Evolutionary conservation across 2,797 vertebrate species (phyloP), one percentile per base, ranked within the genome.

Genomic region (Cuniculus paca): DNA sequence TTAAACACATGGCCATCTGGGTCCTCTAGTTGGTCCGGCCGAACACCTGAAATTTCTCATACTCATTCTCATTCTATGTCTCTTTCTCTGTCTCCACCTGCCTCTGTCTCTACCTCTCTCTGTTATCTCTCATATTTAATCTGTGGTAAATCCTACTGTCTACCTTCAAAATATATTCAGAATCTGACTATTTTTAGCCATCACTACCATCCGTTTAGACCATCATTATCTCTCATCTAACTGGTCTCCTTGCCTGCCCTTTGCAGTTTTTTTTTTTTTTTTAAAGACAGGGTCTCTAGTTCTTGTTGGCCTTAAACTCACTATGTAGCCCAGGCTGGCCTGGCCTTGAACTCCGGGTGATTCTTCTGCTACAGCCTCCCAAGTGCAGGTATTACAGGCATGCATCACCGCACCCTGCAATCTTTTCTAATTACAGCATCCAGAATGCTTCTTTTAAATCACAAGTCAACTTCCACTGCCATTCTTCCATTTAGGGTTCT

Each of bases 371-470:
- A 20, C 17, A 54, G 17, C 54, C 50, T 54, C 54, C 54, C 19
- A 20, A 5, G 19, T 54, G 54, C 54, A 54, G 54, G 54, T 20
- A 54, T 54, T 54, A 54, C 54, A 54, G 54, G 54, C 19, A 20
- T 54, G 54, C 19, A 54, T 54, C 54, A 54, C 54, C 54, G 20
- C 5, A 20, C 54, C 28, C 72, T 70, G 36, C 28, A 22, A 20
- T 45, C 10, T 48, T 52, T 84, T 78, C 63, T 78, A 68, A 36
- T 68, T 34, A 14, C 20, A 95, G 78, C 86, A 88, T 84, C 42
- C 31, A 58, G 45, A 91, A 39, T 70, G 31, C 63, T 84, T 54
- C n/a, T 83, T 68, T 81, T 90, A 79, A 77, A 90, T 56, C 74
- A 58, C 39, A 88, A 86, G 26, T 88, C 58, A 74, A n/a, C 42